These are phyloP conservation scores for Elaeidobius kamerunicus DNA, from an alignment of 2,888 invertebrate species.

Conservation along the genomic window DNA sequence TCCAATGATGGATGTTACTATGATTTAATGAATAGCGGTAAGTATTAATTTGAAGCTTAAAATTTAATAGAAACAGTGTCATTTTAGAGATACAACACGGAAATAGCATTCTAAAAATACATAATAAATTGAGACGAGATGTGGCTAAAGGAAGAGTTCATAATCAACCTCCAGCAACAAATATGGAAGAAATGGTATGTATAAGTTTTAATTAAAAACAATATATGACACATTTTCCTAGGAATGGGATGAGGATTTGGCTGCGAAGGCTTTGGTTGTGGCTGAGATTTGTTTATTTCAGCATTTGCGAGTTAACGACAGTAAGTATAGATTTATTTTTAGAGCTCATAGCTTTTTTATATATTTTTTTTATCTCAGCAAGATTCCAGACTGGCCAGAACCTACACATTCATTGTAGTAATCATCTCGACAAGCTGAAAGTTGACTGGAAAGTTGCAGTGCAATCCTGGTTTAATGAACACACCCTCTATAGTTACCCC, in stretches of 20 bases:
- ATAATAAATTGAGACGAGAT: constrained; percentile 70
- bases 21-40: too few species aligned
- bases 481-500: not conserved
- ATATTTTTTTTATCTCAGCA: constrained; percentile 17
- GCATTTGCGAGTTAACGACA: constrained; percentile 31
- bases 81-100: too few species aligned
- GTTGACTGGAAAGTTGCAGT: not conserved
- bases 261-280: constrained; percentile 33
- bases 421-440: too few species aligned
- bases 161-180: constrained; percentile 17
- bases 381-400: constrained; percentile 20
- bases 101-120: constrained; percentile 70
- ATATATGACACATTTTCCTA: too few species aligned
- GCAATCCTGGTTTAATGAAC: not conserved
- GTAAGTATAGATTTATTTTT: constrained; percentile 31
- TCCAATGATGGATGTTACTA: too few species aligned
- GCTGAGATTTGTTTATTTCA: constrained; percentile 30
- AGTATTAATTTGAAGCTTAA: too few species aligned
- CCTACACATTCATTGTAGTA: not conserved
- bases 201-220: not conserved
- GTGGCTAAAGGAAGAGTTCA: constrained; percentile 69
- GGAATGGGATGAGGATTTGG: constrained; percentile 34
- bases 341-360: too few species aligned
- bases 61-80: too few species aligned
- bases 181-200: constrained; percentile 8